Evolutionary conservation across 2,797 vertebrate genomes (phyloP).

Genomic region (Carapus acus): DNA sequence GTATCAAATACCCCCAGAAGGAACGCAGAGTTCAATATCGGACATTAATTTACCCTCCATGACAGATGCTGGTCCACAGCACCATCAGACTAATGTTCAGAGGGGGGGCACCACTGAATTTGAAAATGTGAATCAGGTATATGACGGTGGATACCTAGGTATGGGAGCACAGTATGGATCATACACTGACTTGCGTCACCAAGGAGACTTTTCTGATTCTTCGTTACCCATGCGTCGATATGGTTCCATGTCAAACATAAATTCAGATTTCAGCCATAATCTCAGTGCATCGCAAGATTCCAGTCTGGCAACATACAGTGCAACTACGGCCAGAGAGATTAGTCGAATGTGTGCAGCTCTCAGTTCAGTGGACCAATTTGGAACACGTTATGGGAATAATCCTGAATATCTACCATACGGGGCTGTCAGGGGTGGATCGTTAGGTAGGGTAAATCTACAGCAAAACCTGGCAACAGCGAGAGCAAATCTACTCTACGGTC

Average conservation of each 20-base stretch:
- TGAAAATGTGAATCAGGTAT: slow-evolving; percentile 86
- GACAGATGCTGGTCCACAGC: slow-evolving; percentile 77
- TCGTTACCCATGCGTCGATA: slow-evolving; percentile 89
- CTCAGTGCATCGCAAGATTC: slow-evolving; percentile 84
- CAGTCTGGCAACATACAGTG: slow-evolving; percentile 95
- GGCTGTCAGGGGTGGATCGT: slow-evolving; percentile 69
- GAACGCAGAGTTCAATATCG: slow-evolving; percentile 92
- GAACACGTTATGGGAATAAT: slow-evolving; percentile 78
- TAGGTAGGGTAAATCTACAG: slow-evolving; percentile 72
- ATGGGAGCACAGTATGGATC: slow-evolving; percentile 95
- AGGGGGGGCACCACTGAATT: slow-evolving; percentile 85
- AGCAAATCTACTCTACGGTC: slow-evolving; percentile 83
- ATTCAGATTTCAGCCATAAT: slow-evolving; percentile 83
- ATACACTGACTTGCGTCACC: slow-evolving; percentile 91
- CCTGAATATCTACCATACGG: slow-evolving; percentile 83
- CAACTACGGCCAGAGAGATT: slow-evolving; percentile 95
- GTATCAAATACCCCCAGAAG: slow-evolving; percentile 73
- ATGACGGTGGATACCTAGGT: slow-evolving; percentile 83
- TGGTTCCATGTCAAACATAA: slow-evolving; percentile 94
- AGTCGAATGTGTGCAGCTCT: slow-evolving; percentile 98
- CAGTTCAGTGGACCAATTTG: slow-evolving; percentile 93
- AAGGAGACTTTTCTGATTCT: slow-evolving; percentile 79
- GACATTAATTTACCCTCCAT: slow-evolving; percentile 85
- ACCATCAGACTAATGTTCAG: slow-evolving; percentile 79
- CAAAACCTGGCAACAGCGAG: slow-evolving; percentile 81